Conservation (phyloP, 2,113 vertebrate genomes). For the Antechinus flavipes region DNA sequence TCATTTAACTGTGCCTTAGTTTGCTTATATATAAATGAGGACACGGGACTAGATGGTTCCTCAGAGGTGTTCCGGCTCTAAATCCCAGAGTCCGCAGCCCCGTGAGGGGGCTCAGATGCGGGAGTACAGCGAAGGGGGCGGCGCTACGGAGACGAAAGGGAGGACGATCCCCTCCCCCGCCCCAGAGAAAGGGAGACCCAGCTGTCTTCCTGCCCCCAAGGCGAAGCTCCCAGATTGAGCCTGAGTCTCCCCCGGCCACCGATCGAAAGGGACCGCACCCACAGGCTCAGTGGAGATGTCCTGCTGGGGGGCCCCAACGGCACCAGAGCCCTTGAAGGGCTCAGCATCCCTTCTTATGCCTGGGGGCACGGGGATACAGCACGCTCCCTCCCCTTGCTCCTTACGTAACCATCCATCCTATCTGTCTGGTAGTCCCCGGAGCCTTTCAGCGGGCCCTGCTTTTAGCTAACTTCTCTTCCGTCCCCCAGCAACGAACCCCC, state of each 20-base stretch:
- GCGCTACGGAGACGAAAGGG: not conserved
- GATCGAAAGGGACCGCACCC: not conserved
- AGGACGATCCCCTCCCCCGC: not conserved
- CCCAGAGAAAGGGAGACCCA: not conserved
- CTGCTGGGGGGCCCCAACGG: not conserved
- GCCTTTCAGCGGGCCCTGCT: not conserved
- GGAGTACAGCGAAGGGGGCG: not conserved
- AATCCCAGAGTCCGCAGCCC: not conserved
- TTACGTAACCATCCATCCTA: not conserved
- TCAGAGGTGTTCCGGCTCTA: not conserved
- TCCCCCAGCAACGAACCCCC: no score
- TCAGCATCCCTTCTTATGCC: not conserved
- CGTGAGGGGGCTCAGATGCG: not conserved
- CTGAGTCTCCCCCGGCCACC: not conserved
- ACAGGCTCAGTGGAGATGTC: not conserved
- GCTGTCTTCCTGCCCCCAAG: not conserved
- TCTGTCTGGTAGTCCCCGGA: not conserved
- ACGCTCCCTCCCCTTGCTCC: not conserved
- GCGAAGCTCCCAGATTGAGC: not conserved
- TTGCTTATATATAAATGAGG: not conserved
- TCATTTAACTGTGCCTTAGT: not conserved
- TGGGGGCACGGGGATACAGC: not conserved
- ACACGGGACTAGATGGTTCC: not conserved
- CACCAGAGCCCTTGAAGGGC: not conserved
- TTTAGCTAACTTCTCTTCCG: not conserved